Conservation (phyloP, 2,113 vertebrate species). For the Tetrao urogallus region DNA sequence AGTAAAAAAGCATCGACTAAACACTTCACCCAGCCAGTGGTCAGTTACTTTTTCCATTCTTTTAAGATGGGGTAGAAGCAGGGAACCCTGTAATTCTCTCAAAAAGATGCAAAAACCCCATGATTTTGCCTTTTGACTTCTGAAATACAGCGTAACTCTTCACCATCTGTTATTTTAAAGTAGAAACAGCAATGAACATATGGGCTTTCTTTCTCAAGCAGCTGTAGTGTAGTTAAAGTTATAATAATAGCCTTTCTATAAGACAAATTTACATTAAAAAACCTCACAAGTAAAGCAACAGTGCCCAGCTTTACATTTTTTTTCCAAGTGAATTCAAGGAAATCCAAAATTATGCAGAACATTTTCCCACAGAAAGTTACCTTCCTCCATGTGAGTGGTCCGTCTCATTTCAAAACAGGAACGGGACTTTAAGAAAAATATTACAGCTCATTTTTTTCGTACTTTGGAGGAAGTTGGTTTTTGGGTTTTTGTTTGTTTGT, state of each 20-base stretch:
- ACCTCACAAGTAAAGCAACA: conserved; percentile 74
- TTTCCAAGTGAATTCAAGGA: conserved; percentile 58
- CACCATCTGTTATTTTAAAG: conserved; percentile 84
- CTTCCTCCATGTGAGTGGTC: not conserved
- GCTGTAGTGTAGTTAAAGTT: conserved; percentile 86
- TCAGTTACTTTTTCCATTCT: conserved; percentile 30
- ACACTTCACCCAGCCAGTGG: not conserved
- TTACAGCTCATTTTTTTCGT: not conserved
- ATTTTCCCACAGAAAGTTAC: not conserved
- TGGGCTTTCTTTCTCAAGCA: conserved; percentile 82
- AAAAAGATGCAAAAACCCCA: conserved; percentile 51
- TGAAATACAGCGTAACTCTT: conserved; percentile 80
- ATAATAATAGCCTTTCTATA: conserved; percentile 84
- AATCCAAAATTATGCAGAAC: conserved; percentile 52
- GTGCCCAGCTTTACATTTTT: conserved; percentile 54
- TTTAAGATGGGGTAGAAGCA: conserved; percentile 50
- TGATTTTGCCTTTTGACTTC: conserved; percentile 74
- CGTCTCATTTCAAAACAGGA: not conserved
- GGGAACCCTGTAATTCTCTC: conserved; percentile 55
- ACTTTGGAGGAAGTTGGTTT: not conserved
- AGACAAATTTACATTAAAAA: conserved; percentile 85
- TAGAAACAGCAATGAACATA: conserved; percentile 82
- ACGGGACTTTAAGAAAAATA: not conserved
- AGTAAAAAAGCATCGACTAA: not conserved
- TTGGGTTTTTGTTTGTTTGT: too few species aligned